These are phyloP conservation scores for Cerastoderma edule DNA, from an alignment of 2,888 invertebrate species.

Conservation along the genomic window DNA sequence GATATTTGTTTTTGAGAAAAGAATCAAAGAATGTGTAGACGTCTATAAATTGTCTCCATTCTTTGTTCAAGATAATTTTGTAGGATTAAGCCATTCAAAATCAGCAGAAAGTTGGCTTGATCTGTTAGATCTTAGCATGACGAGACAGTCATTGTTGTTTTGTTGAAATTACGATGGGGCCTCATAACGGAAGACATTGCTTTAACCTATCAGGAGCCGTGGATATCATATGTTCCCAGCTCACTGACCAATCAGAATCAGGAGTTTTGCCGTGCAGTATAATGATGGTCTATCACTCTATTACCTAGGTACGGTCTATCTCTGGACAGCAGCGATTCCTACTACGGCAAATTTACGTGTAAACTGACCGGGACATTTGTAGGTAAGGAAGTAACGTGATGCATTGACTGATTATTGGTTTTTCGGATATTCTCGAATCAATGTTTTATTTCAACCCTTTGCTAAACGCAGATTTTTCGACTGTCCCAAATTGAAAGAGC, in stretches of 20 bases:
- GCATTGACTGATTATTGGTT: too few relatives aligned
- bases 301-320: constrained; percentile 28
- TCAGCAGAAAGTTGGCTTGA: too few relatives aligned
- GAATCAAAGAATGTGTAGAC: too few relatives aligned
- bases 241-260: neutral
- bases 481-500: neutral
- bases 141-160: neutral
- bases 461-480: neutral
- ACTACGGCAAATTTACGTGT: constrained; percentile 27
- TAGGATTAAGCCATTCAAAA: too few relatives aligned
- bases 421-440: too few relatives aligned
- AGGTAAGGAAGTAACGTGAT: too few relatives aligned
- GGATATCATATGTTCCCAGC: neutral
- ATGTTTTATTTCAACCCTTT: neutral
- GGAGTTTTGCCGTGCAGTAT: neutral
- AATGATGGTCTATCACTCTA: neutral
- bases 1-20: too few relatives aligned
- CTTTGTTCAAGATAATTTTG: too few relatives aligned
- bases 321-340: constrained; percentile 14
- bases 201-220: neutral
- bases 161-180: too few relatives aligned
- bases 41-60: too few relatives aligned
- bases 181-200: neutral
- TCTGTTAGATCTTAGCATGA: neutral
- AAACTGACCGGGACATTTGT: constrained; percentile 33